Base-by-base conservation (phyloP, 2,113 vertebrate species). In the Gnathonemus echidnorhynchus region DNA sequence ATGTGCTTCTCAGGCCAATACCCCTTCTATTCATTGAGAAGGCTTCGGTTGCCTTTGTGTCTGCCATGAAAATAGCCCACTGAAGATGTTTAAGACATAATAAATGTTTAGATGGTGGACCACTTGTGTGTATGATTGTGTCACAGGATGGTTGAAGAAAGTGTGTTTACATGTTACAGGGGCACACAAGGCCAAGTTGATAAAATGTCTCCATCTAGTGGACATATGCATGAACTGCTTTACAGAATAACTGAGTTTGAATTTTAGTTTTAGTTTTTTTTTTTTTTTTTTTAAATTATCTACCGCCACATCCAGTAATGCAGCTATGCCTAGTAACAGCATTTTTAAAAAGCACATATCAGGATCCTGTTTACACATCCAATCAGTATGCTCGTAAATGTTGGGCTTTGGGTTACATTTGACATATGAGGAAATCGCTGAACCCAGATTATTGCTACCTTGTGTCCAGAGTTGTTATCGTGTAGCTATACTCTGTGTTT, bases 181-280 rank as follows among this genome's bases (percentile, higher is more conserved):
- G 52, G 4, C 53, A 62, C 50, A 24, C 9, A 27, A 24, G 49
- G 15, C 19, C 7, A 52, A 24, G 46, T 2, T 89, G 19, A 84
- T 50, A 53, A 58, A 89, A 35, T 84, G 74, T 52, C 50, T 17
- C 88, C 88, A 89, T 89, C 88, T 89, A 35, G 88, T 89, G 88
- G 88, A 83, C 48, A 46, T 35, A 4, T 0, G 24, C 48, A 15
- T 53, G 50, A 87, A 87, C 86, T 53, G 17, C 49, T 31, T 53
- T 87, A 15, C n/a, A 50, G 21, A 49, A 86, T 86, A 50, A 49
- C 74, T 2, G 5, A 42, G 3, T 13, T 6, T 58, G 21, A 58
- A 24, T 24, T 58, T 70, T 13, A n/a, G 52, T 31, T 35, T 35
- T 35, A n/a, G n/a, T 35, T 39, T 39, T 9, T 48, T 9, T 9